phyloP scores from a whole-genome alignment of 2,797 vertebrate genomes.

The Diplodus sargus region DNA sequence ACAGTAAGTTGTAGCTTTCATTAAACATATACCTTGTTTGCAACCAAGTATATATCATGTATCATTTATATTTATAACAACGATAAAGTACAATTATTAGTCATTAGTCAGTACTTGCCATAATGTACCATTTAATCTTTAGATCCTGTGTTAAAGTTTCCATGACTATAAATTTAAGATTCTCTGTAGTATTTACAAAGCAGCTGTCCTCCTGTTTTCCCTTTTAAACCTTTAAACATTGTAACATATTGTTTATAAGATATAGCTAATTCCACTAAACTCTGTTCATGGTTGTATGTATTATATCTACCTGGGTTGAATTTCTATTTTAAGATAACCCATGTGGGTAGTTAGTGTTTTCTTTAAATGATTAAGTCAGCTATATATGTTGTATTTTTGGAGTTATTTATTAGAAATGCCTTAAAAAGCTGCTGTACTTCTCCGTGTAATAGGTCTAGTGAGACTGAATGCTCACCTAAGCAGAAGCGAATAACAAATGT shows the following conservation, averaged over 20 bases:
- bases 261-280: background rate
- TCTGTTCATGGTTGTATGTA: background rate
- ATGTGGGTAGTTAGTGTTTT: slow-evolving; percentile 1
- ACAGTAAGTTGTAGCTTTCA: background rate
- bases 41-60: background rate
- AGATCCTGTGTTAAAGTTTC: background rate
- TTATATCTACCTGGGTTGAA: background rate
- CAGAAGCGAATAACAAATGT: slow-evolving; percentile 59
- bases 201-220: background rate
- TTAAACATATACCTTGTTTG: background rate
- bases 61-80: background rate
- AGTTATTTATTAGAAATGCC: background rate
- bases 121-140: background rate
- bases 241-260: background rate
- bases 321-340: slow-evolving; percentile 17
- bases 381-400: slow-evolving; percentile 18
- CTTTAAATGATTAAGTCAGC: background rate
- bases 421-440: slow-evolving; percentile 28
- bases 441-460: slow-evolving; percentile 28
- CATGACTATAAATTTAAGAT: background rate
- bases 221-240: background rate
- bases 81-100: background rate
- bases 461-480: slow-evolving; percentile 57
- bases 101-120: background rate
- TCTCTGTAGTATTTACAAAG: background rate